These are phyloP conservation scores for Cepaea hortensis DNA, from an alignment of 2,888 invertebrate species.

Conservation along the genomic window DNA sequence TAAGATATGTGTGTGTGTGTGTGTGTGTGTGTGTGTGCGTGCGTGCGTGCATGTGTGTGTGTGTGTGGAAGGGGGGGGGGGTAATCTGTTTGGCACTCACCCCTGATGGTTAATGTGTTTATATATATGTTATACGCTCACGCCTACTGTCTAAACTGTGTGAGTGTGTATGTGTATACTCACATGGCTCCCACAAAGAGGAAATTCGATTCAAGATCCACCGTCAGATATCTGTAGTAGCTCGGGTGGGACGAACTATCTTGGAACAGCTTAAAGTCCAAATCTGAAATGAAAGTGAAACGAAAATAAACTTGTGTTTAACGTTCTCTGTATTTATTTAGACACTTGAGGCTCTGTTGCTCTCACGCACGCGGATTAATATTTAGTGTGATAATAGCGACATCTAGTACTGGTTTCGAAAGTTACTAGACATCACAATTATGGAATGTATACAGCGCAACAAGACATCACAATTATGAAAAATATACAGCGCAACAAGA, in stretches of 20 bases:
- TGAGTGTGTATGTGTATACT: slow-evolving; percentile 33
- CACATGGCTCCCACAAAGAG: slow-evolving; percentile 56
- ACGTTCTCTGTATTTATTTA: not conserved
- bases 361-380: too few species aligned
- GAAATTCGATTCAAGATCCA: slow-evolving; percentile 51
- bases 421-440: too few species aligned
- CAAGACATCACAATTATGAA: too few species aligned
- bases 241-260: slow-evolving; percentile 48
- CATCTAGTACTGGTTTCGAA: too few species aligned
- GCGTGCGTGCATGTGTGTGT: not conserved
- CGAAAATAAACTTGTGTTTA: not conserved
- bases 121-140: too few species aligned
- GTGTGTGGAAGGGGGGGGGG: not conserved
- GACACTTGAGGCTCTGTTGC: too few species aligned
- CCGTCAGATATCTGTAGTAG: slow-evolving; percentile 54
- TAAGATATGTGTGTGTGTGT: too few species aligned
- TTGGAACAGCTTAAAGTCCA: slow-evolving; percentile 49
- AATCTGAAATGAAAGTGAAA: slow-evolving; percentile 47
- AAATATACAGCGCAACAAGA: too few species aligned
- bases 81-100: not conserved
- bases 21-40: not conserved
- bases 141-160: not conserved
- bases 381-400: too few species aligned
- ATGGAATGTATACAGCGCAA: too few species aligned
- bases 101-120: not conserved